Conservation (phyloP, 2,113 vertebrate species). For the Stomatorhinus ivindoensis region DNA sequence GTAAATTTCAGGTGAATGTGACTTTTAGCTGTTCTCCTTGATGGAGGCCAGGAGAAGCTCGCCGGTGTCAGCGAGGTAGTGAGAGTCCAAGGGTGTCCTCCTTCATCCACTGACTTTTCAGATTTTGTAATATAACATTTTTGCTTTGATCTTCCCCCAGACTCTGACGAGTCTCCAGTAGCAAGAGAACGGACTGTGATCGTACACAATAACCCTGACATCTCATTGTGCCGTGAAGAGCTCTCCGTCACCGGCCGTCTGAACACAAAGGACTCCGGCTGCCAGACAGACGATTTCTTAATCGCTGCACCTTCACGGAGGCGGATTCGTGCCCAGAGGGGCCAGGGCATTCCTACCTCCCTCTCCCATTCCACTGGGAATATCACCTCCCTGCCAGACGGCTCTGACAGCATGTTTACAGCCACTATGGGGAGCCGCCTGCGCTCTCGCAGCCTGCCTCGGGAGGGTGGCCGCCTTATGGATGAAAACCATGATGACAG, state of each 20-base stretch:
- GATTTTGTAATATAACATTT: not conserved
- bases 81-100: not conserved
- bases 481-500: constrained; percentile 72
- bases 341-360: constrained; percentile 82
- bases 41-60: not conserved
- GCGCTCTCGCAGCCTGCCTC: constrained; percentile 87
- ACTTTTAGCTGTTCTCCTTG: not conserved
- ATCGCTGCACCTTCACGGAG: constrained; percentile 90
- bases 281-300: constrained; percentile 94
- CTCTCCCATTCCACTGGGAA: constrained; percentile 93
- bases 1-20: not conserved
- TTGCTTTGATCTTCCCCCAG: constrained; percentile 52
- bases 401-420: constrained; percentile 71
- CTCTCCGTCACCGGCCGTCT: constrained; percentile 70
- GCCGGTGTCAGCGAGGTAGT: not conserved
- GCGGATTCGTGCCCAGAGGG: constrained; percentile 86
- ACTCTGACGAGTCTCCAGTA: constrained; percentile 95
- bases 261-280: constrained; percentile 89
- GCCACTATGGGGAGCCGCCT: constrained; percentile 68
- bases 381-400: constrained; percentile 84
- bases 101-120: not conserved
- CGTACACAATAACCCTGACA: constrained; percentile 82
- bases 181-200: constrained; percentile 92
- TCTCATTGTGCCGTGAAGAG: constrained; percentile 66
- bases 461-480: constrained; percentile 75